phyloP scores from a whole-genome alignment of 2,888 invertebrate genomes.

The Aphidius colemani region DNA sequence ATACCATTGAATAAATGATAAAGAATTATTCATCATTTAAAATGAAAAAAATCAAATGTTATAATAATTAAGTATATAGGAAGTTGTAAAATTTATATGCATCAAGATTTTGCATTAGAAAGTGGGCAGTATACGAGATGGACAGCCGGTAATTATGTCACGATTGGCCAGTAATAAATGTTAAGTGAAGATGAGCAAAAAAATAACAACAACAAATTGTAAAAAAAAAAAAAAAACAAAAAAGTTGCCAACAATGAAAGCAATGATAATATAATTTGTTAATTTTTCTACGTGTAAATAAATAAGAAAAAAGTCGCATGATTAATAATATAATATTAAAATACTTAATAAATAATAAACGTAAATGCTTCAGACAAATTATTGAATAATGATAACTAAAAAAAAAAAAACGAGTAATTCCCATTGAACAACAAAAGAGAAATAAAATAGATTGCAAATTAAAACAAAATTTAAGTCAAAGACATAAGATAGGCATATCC shows the following conservation, averaged over 20 bases:
- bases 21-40: background rate
- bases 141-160: constrained; percentile 52
- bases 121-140: constrained; percentile 41
- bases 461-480: constrained; percentile 16
- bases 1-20: background rate
- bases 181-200: constrained; percentile 26
- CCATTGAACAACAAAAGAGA: background rate
- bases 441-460: constrained; percentile 12
- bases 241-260: background rate
- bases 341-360: no score
- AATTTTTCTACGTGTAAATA: no score
- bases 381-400: constrained; percentile 26
- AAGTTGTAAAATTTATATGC: constrained; percentile 3
- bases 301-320: no score
- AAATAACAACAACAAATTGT: constrained; percentile 13
- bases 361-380: background rate
- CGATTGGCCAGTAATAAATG: constrained; percentile 30
- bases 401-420: constrained; percentile 19
- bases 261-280: no score
- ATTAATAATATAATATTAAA: no score
- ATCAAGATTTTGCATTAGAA: constrained; percentile 45
- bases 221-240: constrained; percentile 18
- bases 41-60: constrained; percentile 4
- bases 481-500: constrained; percentile 35
- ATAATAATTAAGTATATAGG: constrained; percentile 9